Percentiles rank a stretch among this genome's conserved stretches.
Evolutionary conservation across 1,140 invertebrate species (phyloP).

Genomic region (Druon quercuslanigerum): DNA sequence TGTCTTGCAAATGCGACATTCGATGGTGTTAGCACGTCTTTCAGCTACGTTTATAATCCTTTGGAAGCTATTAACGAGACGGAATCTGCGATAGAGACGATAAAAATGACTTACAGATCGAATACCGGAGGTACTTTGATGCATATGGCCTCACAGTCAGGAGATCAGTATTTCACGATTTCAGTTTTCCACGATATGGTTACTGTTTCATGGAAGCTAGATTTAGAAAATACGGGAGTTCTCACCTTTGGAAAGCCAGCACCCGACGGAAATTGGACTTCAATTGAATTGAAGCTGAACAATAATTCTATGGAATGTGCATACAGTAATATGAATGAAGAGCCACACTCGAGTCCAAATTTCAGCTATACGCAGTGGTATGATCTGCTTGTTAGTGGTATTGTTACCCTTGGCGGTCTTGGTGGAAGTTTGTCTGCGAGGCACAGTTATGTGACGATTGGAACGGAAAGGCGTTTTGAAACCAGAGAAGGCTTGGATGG

Average conservation of each 20-base stretch:
- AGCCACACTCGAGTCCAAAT: constrained; percentile 58
- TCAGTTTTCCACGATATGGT: constrained; percentile 83
- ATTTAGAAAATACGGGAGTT: constrained; percentile 70
- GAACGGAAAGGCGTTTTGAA: constrained; percentile 54
- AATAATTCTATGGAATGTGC: constrained; percentile 76
- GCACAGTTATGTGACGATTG: constrained; percentile 63
- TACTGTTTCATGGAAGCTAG: constrained; percentile 81
- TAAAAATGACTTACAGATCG: constrained; percentile 81
- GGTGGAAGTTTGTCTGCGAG: constrained; percentile 56
- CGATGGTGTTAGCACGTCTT: constrained; percentile 81
- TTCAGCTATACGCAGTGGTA: constrained; percentile 79
- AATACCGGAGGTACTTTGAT: constrained; percentile 85
- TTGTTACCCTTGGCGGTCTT: constrained; percentile 70
- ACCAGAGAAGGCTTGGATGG: constrained; percentile 57
- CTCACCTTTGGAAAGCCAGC: constrained; percentile 79
- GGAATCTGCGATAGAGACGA: constrained; percentile 69
- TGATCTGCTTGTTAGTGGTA: constrained; percentile 74
- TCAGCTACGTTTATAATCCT: constrained; percentile 74
- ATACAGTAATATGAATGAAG: constrained; percentile 61
- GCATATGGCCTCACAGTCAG: constrained; percentile 76
- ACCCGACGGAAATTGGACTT: constrained; percentile 82
- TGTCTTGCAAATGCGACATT: constrained; percentile 94
- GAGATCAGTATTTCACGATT: constrained; percentile 79
- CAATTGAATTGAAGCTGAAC: constrained; percentile 77
- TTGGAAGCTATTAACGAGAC: constrained; percentile 54